Evolutionary conservation across 2,888 invertebrate species (phyloP).

Genomic region (Philereme vetulata): DNA sequence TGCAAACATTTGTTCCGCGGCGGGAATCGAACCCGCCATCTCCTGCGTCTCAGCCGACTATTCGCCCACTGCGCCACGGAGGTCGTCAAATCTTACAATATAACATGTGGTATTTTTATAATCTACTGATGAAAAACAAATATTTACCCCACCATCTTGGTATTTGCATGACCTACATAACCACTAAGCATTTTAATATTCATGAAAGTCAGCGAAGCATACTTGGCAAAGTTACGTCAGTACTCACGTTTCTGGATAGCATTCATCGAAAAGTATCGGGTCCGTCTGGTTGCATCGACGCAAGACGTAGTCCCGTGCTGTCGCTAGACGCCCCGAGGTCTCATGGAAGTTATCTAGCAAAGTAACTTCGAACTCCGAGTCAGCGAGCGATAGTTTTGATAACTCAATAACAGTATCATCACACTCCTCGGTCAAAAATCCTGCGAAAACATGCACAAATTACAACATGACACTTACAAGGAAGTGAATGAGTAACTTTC

Average conservation of each 20-base stretch:
- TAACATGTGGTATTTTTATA: conserved; percentile 12
- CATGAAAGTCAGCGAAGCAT: conserved; percentile 10
- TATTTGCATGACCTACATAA: conserved; percentile 54
- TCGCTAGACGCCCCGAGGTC: conserved; percentile 58
- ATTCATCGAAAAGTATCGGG: conserved; percentile 85
- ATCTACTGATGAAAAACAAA: conserved; percentile 36
- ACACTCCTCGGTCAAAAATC: conserved; percentile 82
- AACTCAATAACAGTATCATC: conserved; percentile 82
- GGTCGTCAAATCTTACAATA: too few relatives aligned
- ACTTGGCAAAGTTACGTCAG: background rate
- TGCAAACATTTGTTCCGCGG: too few relatives aligned
- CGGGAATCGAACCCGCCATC: too few relatives aligned
- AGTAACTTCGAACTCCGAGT: conserved; percentile 72
- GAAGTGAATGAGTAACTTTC: conserved; percentile 78
- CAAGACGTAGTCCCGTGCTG: conserved; percentile 81
- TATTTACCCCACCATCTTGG: conserved; percentile 45
- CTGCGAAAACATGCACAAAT: conserved; percentile 60
- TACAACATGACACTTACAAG: conserved; percentile 66
- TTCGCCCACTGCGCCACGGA: too few relatives aligned
- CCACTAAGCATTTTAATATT: conserved; percentile 31
- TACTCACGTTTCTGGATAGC: conserved; percentile 86
- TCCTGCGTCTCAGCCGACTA: too few relatives aligned
- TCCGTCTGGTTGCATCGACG: conserved; percentile 87
- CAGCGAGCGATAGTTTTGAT: conserved; percentile 80
- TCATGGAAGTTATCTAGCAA: conserved; percentile 74